These are phyloP conservation scores for Psittacula echo DNA, from an alignment of 2,797 vertebrate species.

Conservation along the genomic window DNA sequence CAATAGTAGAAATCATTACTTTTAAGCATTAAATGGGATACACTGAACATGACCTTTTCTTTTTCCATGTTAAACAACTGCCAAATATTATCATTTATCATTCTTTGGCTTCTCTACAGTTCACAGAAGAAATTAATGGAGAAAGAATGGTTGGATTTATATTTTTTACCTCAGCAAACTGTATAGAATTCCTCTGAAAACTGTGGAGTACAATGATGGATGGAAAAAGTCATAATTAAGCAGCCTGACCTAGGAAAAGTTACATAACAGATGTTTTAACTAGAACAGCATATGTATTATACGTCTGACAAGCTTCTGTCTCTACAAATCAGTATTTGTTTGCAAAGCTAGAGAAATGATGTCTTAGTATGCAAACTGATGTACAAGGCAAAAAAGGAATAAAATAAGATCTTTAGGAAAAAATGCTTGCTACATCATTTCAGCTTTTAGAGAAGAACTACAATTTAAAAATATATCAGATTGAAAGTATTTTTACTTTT, in stretches of 20 bases:
- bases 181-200: not conserved
- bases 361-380: not conserved
- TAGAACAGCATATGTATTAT: not conserved
- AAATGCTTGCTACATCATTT: not conserved
- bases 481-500: not conserved
- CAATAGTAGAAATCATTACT: not conserved
- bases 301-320: constrained; percentile 1
- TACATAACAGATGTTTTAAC: not conserved
- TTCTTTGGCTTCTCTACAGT: not conserved
- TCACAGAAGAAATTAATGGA: not conserved
- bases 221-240: not conserved
- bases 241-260: not conserved
- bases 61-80: not conserved
- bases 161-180: not conserved
- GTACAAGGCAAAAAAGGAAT: not conserved
- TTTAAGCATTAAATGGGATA: not conserved
- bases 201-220: not conserved
- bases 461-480: not conserved
- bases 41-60: not conserved
- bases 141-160: not conserved
- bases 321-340: not conserved
- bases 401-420: not conserved
- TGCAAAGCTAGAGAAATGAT: not conserved
- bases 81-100: not conserved
- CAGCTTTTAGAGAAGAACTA: not conserved